Evolutionary conservation across 2,888 invertebrate species (phyloP).

Genomic region (Scaptomyza flava): DNA sequence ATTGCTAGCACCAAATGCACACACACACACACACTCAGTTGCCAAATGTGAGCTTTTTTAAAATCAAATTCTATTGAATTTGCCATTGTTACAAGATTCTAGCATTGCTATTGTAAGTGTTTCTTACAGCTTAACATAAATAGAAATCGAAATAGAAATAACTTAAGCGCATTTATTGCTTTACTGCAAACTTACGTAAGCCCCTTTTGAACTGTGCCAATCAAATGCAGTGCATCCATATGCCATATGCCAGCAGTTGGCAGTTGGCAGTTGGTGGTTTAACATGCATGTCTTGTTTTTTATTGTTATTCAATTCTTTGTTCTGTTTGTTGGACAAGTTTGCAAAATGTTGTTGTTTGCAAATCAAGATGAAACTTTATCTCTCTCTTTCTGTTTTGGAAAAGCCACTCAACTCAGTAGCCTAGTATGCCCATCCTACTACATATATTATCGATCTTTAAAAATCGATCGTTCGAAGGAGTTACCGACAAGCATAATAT

Average conservation of each 20-base stretch:
- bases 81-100: too few relatives aligned
- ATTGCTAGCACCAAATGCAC: too few relatives aligned
- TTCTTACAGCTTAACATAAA: background rate
- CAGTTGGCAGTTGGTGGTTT: background rate
- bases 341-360: too few relatives aligned
- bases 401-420: background rate
- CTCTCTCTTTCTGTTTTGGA: too few relatives aligned
- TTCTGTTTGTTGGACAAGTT: background rate
- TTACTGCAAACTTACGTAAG: background rate
- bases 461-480: background rate
- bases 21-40: background rate
- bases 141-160: background rate
- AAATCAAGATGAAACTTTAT: too few relatives aligned
- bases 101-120: background rate
- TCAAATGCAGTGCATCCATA: background rate
- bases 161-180: background rate
- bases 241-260: background rate
- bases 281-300: background rate
- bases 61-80: background rate
- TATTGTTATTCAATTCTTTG: constrained; percentile 1
- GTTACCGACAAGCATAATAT: too few relatives aligned
- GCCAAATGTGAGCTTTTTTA: background rate
- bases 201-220: background rate
- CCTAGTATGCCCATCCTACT: background rate
- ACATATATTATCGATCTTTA: background rate